A percentile compares a stretch with the other conserved stretches of the same genome.
phyloP scores from a whole-genome alignment of 2,113 vertebrate species.

The Rhea americana region DNA sequence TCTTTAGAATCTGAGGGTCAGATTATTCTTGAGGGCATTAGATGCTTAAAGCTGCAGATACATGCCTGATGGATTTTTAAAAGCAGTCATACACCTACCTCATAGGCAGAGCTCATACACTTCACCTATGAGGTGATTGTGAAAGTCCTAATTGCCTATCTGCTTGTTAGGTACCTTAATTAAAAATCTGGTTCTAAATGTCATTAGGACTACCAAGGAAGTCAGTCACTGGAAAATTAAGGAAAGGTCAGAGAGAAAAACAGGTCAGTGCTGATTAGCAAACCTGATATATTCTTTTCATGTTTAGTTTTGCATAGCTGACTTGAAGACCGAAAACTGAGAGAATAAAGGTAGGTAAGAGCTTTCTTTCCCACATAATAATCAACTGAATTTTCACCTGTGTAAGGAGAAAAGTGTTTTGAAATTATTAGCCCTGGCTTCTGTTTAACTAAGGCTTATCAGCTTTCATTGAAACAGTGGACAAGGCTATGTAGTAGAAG shows the following conservation, averaged over 20 bases:
- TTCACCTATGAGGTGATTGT: not conserved
- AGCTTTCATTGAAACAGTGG: not conserved
- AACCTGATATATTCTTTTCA: not conserved
- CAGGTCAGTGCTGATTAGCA: not conserved
- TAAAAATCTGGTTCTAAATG: slow-evolving; percentile 19
- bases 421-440: not conserved
- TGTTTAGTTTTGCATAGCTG: slow-evolving; percentile 6
- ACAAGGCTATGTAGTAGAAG: not conserved
- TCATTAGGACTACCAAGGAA: slow-evolving; percentile 3
- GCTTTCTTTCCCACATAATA: not conserved
- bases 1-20: not conserved
- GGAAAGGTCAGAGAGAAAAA: slow-evolving; percentile 11
- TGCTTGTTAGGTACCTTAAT: slow-evolving; percentile 16
- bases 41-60: not conserved
- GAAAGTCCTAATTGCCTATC: slow-evolving; percentile 15
- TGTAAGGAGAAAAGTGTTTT: not conserved
- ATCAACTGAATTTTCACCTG: not conserved
- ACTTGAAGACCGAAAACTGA: not conserved
- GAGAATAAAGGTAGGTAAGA: not conserved
- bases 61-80: not conserved
- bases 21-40: not conserved
- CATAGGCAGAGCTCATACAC: not conserved
- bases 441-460: not conserved
- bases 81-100: not conserved
- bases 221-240: slow-evolving; percentile 35